Evolutionary conservation across 2,888 invertebrate genomes (phyloP).

Genomic region (Latrodectus elegans): DNA sequence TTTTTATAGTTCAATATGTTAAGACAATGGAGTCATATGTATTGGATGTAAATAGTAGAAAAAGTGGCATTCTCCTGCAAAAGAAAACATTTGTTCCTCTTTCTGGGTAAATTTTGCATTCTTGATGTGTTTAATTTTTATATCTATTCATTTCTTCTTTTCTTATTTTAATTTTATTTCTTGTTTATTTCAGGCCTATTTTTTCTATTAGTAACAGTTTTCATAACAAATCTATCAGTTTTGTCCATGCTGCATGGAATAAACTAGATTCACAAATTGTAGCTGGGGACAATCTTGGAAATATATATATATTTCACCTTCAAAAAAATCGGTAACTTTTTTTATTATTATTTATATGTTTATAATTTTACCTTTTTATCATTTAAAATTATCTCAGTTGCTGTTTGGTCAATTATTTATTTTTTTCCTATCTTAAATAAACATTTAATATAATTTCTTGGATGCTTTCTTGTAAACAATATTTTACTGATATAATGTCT

Average conservation of each 20-base stretch:
- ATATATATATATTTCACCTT: conserved; percentile 35
- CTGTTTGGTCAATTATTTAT: too few species aligned
- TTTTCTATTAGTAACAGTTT: conserved; percentile 32
- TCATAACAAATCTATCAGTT: conserved; percentile 28
- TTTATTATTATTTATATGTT: neutral
- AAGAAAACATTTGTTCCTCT: conserved; percentile 62
- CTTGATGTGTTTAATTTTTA: neutral
- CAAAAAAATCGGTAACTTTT: conserved; percentile 43
- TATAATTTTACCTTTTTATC: neutral
- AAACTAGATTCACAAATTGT: conserved; percentile 32
- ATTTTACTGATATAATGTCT: too few species aligned
- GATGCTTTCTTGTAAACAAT: too few species aligned
- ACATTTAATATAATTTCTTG: too few species aligned
- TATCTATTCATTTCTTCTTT: neutral
- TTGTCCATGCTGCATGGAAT: conserved; percentile 53
- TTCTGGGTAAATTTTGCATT: conserved; percentile 33
- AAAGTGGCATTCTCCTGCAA: conserved; percentile 41
- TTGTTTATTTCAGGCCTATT: conserved; percentile 36
- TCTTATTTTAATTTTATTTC: neutral
- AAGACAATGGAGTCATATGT: conserved; percentile 51
- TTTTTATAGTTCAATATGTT: neutral
- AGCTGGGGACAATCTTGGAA: conserved; percentile 46
- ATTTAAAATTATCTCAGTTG: too few species aligned
- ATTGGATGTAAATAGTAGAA: conserved; percentile 25
- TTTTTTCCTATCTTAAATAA: too few species aligned